Evolutionary conservation across 2,113 vertebrate genomes (phyloP).

Genomic region (Ptyas mucosa): DNA sequence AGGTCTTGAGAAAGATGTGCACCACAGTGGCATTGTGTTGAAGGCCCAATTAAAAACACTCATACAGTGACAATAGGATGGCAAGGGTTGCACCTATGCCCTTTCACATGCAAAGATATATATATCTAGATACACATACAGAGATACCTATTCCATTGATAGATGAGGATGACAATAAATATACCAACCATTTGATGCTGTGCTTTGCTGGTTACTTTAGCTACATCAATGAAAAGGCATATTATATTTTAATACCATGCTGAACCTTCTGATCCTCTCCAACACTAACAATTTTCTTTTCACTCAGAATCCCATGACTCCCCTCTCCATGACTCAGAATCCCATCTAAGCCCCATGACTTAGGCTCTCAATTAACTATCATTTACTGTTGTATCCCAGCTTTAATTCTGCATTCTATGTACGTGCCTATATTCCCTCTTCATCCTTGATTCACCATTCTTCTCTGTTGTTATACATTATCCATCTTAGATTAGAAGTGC

Average conservation of each 20-base stretch:
- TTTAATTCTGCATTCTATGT: neutral
- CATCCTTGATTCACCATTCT: neutral
- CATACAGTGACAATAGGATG: neutral
- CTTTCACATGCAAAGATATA: neutral
- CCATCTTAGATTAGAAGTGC: neutral
- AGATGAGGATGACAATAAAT: neutral
- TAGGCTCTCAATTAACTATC: neutral
- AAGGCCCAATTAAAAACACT: neutral
- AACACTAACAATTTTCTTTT: neutral
- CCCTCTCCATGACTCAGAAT: neutral
- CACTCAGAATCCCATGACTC: neutral
- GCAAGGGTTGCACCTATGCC: neutral
- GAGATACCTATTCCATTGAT: neutral
- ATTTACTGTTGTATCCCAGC: neutral
- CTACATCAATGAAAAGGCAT: neutral
- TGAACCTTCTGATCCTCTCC: neutral
- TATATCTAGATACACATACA: neutral
- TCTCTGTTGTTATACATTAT: neutral
- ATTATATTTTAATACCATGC: neutral
- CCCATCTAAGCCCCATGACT: no score
- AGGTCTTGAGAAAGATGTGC: neutral
- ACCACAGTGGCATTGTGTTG: neutral
- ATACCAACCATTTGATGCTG: neutral
- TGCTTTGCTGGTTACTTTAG: neutral
- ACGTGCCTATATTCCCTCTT: neutral